Conservation (phyloP, 2,113 vertebrate genomes). For the Alectura lathami region DNA sequence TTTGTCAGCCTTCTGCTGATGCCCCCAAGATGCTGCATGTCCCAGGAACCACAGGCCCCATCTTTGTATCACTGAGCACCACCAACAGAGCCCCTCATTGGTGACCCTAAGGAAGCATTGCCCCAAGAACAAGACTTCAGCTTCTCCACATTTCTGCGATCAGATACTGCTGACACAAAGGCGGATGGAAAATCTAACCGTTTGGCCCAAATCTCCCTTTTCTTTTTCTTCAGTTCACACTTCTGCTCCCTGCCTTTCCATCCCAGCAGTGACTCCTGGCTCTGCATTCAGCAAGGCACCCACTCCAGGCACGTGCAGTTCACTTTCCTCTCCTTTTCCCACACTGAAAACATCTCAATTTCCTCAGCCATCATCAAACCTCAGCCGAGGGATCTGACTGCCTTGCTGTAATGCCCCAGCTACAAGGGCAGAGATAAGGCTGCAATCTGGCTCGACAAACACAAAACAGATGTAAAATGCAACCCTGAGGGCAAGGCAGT, state of each 20-base stretch:
- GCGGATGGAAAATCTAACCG: accelerated
- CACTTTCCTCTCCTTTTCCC: background rate
- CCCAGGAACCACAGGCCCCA: accelerated
- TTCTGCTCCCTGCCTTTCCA: background rate
- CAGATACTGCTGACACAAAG: background rate
- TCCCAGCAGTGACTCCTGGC: background rate
- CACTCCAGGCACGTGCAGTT: accelerated
- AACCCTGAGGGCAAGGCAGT: background rate
- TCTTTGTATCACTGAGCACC: background rate
- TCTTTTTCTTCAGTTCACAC: background rate
- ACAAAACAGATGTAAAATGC: background rate
- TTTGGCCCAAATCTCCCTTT: background rate
- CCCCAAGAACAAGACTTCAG: background rate
- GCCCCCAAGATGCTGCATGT: background rate
- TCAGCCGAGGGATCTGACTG: background rate
- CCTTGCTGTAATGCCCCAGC: background rate
- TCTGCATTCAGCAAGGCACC: background rate
- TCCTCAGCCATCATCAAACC: background rate
- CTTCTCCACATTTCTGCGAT: background rate
- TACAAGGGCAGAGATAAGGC: background rate
- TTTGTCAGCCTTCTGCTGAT: background rate
- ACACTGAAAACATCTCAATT: accelerated
- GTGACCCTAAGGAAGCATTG: accelerated
- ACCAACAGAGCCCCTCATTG: background rate
- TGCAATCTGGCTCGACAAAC: background rate